phyloP scores from a whole-genome alignment of 2,113 vertebrate species.

The Anseranas semipalmata region DNA sequence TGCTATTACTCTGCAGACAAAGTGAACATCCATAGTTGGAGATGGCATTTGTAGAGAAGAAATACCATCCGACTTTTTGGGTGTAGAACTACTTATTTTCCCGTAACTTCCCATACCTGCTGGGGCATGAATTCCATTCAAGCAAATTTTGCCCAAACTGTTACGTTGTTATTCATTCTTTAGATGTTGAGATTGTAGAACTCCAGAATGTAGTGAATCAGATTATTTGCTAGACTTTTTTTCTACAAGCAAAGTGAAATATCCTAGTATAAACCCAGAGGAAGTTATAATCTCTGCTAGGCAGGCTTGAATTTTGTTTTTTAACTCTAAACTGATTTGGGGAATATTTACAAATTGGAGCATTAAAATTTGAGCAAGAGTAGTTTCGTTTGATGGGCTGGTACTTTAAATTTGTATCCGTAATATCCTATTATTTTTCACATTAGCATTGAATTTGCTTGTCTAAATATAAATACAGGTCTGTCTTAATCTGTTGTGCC shows the following conservation, averaged over 20 bases:
- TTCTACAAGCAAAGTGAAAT: not conserved
- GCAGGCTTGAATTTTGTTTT: not conserved
- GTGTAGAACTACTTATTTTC: not conserved
- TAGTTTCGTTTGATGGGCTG: not conserved
- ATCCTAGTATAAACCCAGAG: not conserved
- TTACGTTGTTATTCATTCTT: not conserved
- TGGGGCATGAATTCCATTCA: not conserved
- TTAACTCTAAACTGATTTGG: not conserved
- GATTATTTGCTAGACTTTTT: not conserved
- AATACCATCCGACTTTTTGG: not conserved
- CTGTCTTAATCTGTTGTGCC: not conserved
- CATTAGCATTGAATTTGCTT: not conserved
- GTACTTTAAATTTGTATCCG: not conserved
- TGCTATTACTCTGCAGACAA: not conserved
- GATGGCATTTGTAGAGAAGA: not conserved
- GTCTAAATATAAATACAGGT: not conserved
- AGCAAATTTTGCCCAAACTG: not conserved
- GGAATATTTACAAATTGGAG: not conserved
- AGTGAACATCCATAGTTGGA: accelerated
- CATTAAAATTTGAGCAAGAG: not conserved
- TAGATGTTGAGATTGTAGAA: not conserved
- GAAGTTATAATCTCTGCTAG: not conserved
- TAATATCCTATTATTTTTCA: not conserved
- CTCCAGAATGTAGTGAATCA: not conserved
- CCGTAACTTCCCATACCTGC: not conserved